phyloP scores from a whole-genome alignment of 2,797 vertebrate genomes.

The Odontamblyopus rebecca region DNA sequence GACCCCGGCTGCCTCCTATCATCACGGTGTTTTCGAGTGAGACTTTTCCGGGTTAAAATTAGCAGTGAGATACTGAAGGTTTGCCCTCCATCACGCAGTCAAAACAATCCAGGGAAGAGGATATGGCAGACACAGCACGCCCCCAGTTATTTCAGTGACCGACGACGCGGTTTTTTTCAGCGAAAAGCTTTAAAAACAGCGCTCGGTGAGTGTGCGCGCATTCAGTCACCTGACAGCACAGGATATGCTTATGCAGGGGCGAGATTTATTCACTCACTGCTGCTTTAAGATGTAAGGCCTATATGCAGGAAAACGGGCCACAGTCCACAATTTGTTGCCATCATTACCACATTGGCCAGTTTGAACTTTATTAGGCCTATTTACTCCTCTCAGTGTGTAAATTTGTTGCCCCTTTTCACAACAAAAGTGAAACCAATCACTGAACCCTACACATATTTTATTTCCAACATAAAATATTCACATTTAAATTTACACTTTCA shows the following conservation, averaged over 20 bases:
- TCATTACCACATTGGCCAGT: background rate
- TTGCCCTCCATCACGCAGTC: conserved; percentile 77
- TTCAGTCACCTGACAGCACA: conserved; percentile 4
- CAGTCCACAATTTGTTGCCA: background rate
- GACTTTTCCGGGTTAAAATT: conserved; percentile 84
- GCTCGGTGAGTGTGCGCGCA: conserved; percentile 15
- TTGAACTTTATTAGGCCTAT: background rate
- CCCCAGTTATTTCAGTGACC: conserved; percentile 77
- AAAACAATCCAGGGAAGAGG: conserved; percentile 86
- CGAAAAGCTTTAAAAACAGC: conserved; percentile 52
- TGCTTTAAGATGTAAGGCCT: background rate
- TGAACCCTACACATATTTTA: too few species aligned
- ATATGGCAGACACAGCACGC: conserved; percentile 72
- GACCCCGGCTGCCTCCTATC: conserved; percentile 78
- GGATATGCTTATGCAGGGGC: background rate
- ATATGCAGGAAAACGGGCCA: background rate
- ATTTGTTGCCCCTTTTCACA: too few species aligned
- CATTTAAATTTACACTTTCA: background rate
- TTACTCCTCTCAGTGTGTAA: too few species aligned
- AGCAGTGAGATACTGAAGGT: conserved; percentile 75
- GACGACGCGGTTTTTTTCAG: conserved; percentile 57
- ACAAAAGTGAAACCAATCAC: too few species aligned
- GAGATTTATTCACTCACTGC: background rate
- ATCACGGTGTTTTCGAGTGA: conserved; percentile 81
- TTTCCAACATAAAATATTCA: background rate